phyloP scores from a whole-genome alignment of 2,797 vertebrate species.

The Crypturellus tataupa region DNA sequence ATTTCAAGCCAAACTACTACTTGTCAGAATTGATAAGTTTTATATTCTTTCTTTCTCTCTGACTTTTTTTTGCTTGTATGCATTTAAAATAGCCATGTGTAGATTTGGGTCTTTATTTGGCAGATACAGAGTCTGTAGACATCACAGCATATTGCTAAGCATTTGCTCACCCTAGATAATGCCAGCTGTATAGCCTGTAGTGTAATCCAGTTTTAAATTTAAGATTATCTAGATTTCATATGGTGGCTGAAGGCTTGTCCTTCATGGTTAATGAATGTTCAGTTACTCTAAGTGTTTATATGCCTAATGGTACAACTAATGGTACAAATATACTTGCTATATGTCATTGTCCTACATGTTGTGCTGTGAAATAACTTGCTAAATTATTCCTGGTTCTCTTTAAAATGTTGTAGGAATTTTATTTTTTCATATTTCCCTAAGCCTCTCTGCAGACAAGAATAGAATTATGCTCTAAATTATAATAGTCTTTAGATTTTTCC shows the following conservation, averaged over 20 bases:
- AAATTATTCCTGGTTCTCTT: background rate
- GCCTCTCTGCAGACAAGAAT: background rate
- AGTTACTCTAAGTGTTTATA: background rate
- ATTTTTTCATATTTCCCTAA: background rate
- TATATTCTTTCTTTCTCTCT: background rate
- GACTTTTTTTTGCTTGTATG: background rate
- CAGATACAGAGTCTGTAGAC: background rate
- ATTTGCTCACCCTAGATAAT: conserved; percentile 51
- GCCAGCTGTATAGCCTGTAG: conserved; percentile 60
- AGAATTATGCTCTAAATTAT: background rate
- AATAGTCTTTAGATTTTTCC: background rate
- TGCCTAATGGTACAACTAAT: background rate
- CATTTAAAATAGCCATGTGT: background rate
- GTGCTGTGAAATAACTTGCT: background rate
- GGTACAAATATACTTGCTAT: background rate
- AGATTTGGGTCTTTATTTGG: background rate
- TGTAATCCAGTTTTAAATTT: conserved; percentile 35
- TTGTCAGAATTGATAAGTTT: background rate
- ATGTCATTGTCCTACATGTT: background rate
- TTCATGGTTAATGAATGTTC: conserved; percentile 40
- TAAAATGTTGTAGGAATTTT: background rate
- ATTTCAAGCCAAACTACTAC: background rate
- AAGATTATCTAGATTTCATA: conserved; percentile 1
- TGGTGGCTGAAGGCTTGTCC: conserved; percentile 33
- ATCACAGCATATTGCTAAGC: conserved; percentile 41